A percentile compares a stretch with the other conserved stretches of the same genome.
These are phyloP conservation scores for Ctenochaetus hawaiiensis DNA, from an alignment of 2,797 vertebrate species.

Conservation along the genomic window DNA sequence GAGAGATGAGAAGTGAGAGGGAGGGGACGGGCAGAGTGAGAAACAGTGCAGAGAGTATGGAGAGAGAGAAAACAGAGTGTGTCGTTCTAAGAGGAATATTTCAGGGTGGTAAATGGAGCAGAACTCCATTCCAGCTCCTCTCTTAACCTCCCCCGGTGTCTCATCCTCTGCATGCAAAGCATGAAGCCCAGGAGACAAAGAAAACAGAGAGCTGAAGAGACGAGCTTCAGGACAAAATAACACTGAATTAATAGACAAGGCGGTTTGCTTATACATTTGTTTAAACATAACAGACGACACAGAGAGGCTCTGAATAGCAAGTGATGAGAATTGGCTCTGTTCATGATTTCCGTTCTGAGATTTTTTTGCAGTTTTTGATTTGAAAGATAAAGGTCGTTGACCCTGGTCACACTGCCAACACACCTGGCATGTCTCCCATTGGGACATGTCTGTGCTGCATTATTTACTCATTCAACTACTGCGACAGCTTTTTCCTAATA, in stretches of 20 bases:
- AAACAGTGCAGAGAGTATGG: slow-evolving; percentile 56
- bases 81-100: slow-evolving; percentile 83
- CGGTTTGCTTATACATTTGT: slow-evolving; percentile 55
- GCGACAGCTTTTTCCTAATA: not conserved
- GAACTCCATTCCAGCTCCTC: slow-evolving; percentile 83
- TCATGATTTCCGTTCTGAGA: slow-evolving; percentile 1
- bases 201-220: slow-evolving; percentile 61
- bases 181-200: slow-evolving; percentile 78
- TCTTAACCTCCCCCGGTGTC: slow-evolving; percentile 81
- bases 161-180: slow-evolving; percentile 83
- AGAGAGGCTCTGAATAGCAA: not conserved
- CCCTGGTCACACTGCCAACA: slow-evolving; percentile 1
- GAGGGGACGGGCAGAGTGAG: slow-evolving; percentile 59
- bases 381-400: slow-evolving; percentile 26
- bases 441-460: not conserved
- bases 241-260: slow-evolving; percentile 49
- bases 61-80: slow-evolving; percentile 76
- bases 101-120: slow-evolving; percentile 85
- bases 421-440: not conserved
- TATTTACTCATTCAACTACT: not conserved
- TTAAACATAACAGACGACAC: slow-evolving; percentile 47
- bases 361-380: not conserved
- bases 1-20: slow-evolving; percentile 73
- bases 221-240: slow-evolving; percentile 63
- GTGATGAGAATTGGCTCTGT: not conserved